phyloP scores from a whole-genome alignment of 2,113 vertebrate genomes.

The Phodopus roborovskii region DNA sequence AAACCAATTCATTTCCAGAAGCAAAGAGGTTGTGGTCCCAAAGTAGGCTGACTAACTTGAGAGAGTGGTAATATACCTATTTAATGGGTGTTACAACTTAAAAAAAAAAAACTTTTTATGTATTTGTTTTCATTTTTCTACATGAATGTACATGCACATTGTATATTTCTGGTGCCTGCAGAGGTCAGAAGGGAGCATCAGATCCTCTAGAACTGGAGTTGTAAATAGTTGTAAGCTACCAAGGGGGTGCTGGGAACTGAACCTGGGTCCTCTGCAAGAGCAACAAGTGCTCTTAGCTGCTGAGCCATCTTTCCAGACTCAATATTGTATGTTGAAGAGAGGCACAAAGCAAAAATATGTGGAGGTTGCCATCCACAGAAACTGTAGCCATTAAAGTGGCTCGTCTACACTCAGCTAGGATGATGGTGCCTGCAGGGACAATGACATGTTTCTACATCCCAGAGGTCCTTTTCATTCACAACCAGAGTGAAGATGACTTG shows the following conservation, averaged over 20 bases:
- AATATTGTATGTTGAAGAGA: background rate
- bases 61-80: background rate
- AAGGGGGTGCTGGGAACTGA: background rate
- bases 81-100: background rate
- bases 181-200: background rate
- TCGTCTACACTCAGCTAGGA: background rate
- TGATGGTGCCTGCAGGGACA: background rate
- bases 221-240: background rate
- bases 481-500: background rate
- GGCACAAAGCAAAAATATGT: slow-evolving; percentile 15
- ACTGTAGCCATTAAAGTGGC: slow-evolving; percentile 29
- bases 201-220: background rate
- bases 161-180: background rate
- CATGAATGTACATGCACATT: background rate
- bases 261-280: background rate
- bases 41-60: slow-evolving; percentile 5
- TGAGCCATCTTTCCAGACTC: background rate
- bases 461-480: background rate
- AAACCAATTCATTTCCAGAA: slow-evolving; percentile 12
- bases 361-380: slow-evolving; percentile 51
- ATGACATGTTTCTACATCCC: background rate
- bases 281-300: background rate
- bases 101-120: background rate
- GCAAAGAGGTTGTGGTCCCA: slow-evolving; percentile 32
- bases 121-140: background rate